Evolutionary conservation across 2,797 vertebrate genomes (phyloP), one percentile per base, ranked within the genome.

Genomic region (Chrosomus eos): DNA sequence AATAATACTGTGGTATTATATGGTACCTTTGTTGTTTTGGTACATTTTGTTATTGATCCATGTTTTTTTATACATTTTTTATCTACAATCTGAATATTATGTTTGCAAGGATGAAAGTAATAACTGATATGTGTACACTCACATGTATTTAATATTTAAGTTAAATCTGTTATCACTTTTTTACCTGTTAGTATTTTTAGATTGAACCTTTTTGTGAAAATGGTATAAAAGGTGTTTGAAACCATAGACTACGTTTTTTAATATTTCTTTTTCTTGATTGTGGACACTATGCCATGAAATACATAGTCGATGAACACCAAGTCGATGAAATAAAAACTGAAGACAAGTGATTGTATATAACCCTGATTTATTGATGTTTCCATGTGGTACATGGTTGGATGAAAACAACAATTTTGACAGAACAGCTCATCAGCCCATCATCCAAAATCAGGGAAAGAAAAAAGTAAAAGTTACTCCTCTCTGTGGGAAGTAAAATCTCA

Each of bases 301-400:
- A n/a, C n/a, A n/a, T n/a, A 55, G 2, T 48, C 1, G 4, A 60
- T n/a, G 7, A 72, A 72, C n/a, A n/a, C n/a, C n/a, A n/a, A 55
- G 2, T 48, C 1, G 4, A 60, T n/a, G 7, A 72, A 72, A 67
- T 11, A 10, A 79, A 60, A 64, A 82, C 60, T 28, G 26, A 79
- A 75, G 53, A 72, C 31, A 72, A 77, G 45, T n/a, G 33, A 16
- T 26, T 80, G 51, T 40, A 31, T 83, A 74, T 79, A 88, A 87
- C 88, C 90, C 90, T 93, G 92, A 92, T 95, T 95, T 95, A 94
- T 95, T 95, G 82, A 88, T 86, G 77, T 78, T 40, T 88, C 80
- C 88, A 86, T 89, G 60, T 94, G 89, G 86, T 91, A 91, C 90
- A 93, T 73, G 33, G 80, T 90, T 85, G 88, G 90, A 70, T 85